Evolutionary conservation across 2,888 invertebrate genomes (phyloP), one percentile per base, ranked within the genome.

Genomic region (Calameuta idolon): DNA sequence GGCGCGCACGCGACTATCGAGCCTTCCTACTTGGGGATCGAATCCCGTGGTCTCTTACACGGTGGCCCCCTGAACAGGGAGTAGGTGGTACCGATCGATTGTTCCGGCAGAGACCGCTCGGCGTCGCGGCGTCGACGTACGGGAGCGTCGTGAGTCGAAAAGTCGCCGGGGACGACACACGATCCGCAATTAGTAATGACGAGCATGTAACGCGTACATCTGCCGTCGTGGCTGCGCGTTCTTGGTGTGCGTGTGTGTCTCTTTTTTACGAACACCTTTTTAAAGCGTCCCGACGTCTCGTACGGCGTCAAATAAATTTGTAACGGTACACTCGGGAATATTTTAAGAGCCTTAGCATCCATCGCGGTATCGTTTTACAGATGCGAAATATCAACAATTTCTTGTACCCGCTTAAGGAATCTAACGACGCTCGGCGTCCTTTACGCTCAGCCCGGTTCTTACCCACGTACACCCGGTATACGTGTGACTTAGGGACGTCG

Each of bases 381-480:
- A 80, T 78, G 80, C 83, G 74, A 80, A 83, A 82, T 79, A 81
- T 81, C 79, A 83, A 82, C 83, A 82, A 79, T 78, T 76, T 71
- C 33, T 73, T 71, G 33, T 68, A 30, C 71, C 75, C 75, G 79
- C 40, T 15, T 40, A 40, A 40, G 40, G 40, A 15, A 40, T 40
- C 40, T 40, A 40, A 15, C 40, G 40, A 40, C 40, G 40, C 40
- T 15, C 15, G 40, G 40, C 40, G 40, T 40, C 40, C 40, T 4
- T 40, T 15, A 0, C 15, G 15, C 15, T 40, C 15, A 0, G 40
- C 0, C 40, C 4, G 15, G 15, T 40, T 1, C 15, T 15, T 40
- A 40, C 11, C 11, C 35, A 11, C 1, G 15, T 40, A 40, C 40
- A 40, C 40, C 15, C 40, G 40, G 40, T 40, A 40, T 40, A 15